A percentile compares a stretch with the other conserved stretches of the same genome.
Evolutionary conservation across 2,113 vertebrate species (phyloP).

Genomic region (Corydoras maculifer): DNA sequence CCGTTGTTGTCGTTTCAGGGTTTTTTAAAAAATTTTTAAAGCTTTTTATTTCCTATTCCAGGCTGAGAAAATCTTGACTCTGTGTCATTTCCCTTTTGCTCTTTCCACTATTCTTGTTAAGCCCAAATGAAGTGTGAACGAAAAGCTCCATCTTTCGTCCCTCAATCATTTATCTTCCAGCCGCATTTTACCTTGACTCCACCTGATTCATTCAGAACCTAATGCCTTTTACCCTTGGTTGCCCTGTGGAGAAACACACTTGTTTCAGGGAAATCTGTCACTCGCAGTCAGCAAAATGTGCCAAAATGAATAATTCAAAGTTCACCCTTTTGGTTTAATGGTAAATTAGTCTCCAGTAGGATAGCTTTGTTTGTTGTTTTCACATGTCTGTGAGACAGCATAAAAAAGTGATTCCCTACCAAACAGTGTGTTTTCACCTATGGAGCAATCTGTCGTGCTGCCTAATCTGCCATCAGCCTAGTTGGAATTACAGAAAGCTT

Average conservation of each 20-base stretch:
- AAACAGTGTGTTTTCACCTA: conserved; percentile 31
- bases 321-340: conserved; percentile 39
- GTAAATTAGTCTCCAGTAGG: conserved; percentile 47
- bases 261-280: conserved; percentile 45
- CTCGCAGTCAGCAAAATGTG: conserved; percentile 35
- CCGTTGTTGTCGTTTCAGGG: too few relatives aligned
- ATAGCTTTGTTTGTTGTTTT: conserved; percentile 37
- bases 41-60: too few relatives aligned
- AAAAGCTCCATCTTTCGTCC: conserved; percentile 8
- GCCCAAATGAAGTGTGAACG: conserved; percentile 3
- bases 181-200: conserved; percentile 30
- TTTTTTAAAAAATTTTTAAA: too few relatives aligned
- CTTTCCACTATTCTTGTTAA: conserved; percentile 20
- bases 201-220: conserved; percentile 42
- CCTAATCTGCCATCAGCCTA: conserved; percentile 26
- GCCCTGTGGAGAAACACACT: conserved; percentile 41
- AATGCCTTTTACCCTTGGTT: conserved; percentile 45
- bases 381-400: conserved; percentile 29
- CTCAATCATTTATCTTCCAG: conserved; percentile 31
- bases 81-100: neutral
- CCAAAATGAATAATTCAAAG: conserved; percentile 42
- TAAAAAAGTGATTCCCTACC: conserved; percentile 36
- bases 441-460: conserved; percentile 22
- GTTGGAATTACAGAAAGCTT: neutral
- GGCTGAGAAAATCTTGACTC: too few relatives aligned